phyloP scores from a whole-genome alignment of 2,797 vertebrate species.

The Poecile montanus region DNA sequence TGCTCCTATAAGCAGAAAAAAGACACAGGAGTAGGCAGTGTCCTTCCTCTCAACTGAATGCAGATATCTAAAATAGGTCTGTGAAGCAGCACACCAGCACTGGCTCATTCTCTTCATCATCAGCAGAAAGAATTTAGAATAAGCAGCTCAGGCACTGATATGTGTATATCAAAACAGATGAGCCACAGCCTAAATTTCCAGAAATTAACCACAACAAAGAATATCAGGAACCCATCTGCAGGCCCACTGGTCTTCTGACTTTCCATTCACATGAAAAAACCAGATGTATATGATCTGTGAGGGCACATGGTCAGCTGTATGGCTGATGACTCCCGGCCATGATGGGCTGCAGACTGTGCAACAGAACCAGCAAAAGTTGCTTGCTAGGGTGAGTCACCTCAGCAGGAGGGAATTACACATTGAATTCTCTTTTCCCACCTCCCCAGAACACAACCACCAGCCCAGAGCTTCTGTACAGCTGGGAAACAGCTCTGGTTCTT shows the following conservation, averaged over 20 bases:
- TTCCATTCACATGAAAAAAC: not conserved
- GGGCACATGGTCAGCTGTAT: not conserved
- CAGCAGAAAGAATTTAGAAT: not conserved
- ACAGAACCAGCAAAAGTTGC: not conserved
- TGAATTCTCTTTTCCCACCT: not conserved
- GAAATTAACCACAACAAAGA: not conserved
- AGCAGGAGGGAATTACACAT: not conserved
- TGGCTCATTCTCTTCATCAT: not conserved
- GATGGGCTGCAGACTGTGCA: not conserved
- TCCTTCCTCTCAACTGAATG: not conserved
- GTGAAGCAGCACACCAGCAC: not conserved
- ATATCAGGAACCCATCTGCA: not conserved
- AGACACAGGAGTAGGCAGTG: not conserved
- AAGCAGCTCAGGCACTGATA: not conserved
- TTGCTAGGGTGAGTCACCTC: not conserved
- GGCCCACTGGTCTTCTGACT: not conserved
- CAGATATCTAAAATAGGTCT: not conserved
- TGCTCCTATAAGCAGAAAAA: not conserved
- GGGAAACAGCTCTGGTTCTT: not conserved
- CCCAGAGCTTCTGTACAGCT: not conserved
- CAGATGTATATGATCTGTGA: not conserved
- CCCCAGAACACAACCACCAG: not conserved
- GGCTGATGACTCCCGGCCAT: rapidly evolving
- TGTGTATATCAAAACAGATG: not conserved
- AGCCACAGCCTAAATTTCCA: not conserved